Conservation (phyloP, 2,113 vertebrate genomes). For the Oreochromis aureus region DNA sequence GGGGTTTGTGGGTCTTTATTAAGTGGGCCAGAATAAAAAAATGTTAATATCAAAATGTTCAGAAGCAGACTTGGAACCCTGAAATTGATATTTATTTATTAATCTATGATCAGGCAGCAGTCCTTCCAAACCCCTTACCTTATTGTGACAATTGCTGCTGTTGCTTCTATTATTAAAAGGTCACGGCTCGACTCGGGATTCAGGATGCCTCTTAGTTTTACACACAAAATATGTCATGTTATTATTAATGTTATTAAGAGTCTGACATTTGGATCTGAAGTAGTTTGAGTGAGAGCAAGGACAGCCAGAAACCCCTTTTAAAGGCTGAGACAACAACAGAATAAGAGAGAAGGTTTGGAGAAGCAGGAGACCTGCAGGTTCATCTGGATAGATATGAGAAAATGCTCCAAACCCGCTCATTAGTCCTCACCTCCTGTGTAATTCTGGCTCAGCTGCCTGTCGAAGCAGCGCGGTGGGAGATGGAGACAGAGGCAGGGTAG, state of each 20-base stretch:
- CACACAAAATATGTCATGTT: neutral
- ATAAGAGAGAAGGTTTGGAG: conserved; percentile 3
- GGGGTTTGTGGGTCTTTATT: conserved; percentile 2
- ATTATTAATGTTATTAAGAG: neutral
- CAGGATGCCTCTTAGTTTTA: neutral
- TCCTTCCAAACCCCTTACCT: neutral
- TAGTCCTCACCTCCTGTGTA: conserved; percentile 41
- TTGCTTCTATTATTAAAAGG: neutral
- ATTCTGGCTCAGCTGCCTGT: conserved; percentile 33
- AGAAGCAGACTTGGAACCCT: neutral
- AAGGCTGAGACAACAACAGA: conserved; percentile 13
- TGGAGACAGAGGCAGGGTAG: neutral
- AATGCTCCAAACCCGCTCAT: conserved; percentile 43
- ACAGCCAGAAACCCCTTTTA: neutral
- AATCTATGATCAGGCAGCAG: neutral
- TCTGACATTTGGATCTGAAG: neutral
- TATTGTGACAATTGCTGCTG: neutral
- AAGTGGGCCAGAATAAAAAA: neutral
- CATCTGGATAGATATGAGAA: conserved; percentile 40
- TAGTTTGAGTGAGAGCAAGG: neutral
- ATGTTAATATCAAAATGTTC: neutral
- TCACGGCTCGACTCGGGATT: neutral
- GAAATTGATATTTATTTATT: neutral
- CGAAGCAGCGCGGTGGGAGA: neutral
- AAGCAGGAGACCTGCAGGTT: conserved; percentile 30